Conservation (phyloP, 2,888 invertebrate species). For the Hoplodrina ambigua region DNA sequence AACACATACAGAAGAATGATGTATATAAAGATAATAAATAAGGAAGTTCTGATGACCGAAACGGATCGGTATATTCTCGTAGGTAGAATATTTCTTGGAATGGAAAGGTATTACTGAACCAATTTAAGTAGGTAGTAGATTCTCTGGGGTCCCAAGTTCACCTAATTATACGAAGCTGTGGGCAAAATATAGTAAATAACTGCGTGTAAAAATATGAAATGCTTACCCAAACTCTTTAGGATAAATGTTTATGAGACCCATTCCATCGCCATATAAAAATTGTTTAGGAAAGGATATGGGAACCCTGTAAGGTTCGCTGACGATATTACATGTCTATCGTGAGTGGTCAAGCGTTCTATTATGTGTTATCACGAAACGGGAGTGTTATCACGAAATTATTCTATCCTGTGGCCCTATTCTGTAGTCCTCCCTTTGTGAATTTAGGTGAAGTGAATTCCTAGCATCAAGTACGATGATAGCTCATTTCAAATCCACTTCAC, state of each 20-base stretch:
- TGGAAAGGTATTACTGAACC: conserved; percentile 7
- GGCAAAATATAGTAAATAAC: not conserved
- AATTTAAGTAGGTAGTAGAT: conserved; percentile 3
- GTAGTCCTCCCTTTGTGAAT: not conserved
- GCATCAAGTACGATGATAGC: not conserved
- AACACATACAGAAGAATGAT: no score
- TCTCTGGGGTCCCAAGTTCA: not conserved
- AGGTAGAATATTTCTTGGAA: not conserved
- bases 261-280: conserved; percentile 25
- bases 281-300: conserved; percentile 25
- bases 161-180: not conserved
- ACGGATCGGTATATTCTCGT: not conserved
- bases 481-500: not conserved
- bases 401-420: not conserved
- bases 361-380: conserved; percentile 25
- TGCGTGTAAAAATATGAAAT: conserved; percentile 18
- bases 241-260: conserved; percentile 13
- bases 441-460: not conserved
- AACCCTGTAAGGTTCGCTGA: conserved; percentile 28
- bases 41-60: not conserved
- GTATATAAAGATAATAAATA: not conserved
- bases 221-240: not conserved
- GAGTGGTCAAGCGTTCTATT: conserved; percentile 45
- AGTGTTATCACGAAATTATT: conserved; percentile 22
- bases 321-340: conserved; percentile 38